These are phyloP conservation scores for Ctenomys sociabilis DNA, from an alignment of 2,113 vertebrate genomes.

Conservation along the genomic window DNA sequence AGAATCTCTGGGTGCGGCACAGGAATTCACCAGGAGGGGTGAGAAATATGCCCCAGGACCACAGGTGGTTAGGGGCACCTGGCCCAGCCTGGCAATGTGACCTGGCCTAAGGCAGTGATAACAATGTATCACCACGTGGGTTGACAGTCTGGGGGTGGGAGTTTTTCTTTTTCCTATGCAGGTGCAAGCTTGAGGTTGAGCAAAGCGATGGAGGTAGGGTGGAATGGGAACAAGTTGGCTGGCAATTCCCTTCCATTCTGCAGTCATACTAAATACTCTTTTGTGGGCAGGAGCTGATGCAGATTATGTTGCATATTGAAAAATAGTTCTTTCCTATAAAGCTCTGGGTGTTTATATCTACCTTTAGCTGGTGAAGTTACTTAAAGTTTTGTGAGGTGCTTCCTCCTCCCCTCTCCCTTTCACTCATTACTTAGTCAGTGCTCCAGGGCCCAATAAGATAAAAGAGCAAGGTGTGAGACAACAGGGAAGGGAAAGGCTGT, in stretches of 20 bases:
- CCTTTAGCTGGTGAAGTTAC: not conserved
- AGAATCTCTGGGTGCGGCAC: not conserved
- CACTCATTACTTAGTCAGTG: not conserved
- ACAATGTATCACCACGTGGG: not conserved
- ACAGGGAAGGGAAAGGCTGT: not conserved
- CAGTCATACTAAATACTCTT: not conserved
- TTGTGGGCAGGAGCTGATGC: too few species aligned
- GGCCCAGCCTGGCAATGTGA: slow-evolving; percentile 59
- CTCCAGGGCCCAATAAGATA: not conserved
- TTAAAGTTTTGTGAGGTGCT: not conserved
- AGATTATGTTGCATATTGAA: not conserved
- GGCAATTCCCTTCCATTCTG: not conserved
- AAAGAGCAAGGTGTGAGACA: not conserved
- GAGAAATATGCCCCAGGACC: slow-evolving; percentile 64
- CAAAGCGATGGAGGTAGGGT: not conserved
- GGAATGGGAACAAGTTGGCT: not conserved
- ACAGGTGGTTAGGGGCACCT: slow-evolving; percentile 72
- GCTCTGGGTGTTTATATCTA: not conserved
- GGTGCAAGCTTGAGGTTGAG: not conserved
- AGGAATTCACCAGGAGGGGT: slow-evolving; percentile 44
- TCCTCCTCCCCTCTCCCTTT: not conserved
- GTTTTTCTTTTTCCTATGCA: not conserved
- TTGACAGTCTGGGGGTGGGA: not conserved
- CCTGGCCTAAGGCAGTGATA: slow-evolving; percentile 54
- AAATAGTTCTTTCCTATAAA: not conserved